A percentile compares a stretch with the other conserved stretches of the same genome.
Conservation (phyloP, 2,888 invertebrate species). For the Meiosimyza decipiens region DNA sequence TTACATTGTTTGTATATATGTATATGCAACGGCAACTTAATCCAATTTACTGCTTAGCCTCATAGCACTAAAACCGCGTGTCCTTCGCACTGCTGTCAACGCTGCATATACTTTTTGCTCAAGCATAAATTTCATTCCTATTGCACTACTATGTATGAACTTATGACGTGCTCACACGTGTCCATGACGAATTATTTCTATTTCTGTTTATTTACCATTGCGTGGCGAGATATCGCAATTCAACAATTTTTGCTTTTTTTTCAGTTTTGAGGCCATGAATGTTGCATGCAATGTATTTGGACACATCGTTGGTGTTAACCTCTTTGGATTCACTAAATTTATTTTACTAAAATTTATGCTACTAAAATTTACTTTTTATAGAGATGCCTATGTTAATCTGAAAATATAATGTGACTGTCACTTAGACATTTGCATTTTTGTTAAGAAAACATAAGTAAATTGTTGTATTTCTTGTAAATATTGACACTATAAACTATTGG, state of each 20-base stretch:
- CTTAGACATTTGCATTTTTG: too few relatives aligned
- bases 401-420: too few relatives aligned
- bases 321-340: too few relatives aligned
- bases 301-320: too few relatives aligned
- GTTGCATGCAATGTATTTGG: neutral
- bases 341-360: too few relatives aligned
- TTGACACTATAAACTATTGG: too few relatives aligned
- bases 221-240: too few relatives aligned
- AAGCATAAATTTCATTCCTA: neutral
- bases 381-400: too few relatives aligned
- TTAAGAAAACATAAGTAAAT: too few relatives aligned
- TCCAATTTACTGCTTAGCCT: constrained; percentile 20
- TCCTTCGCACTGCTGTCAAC: constrained; percentile 1
- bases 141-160: neutral
- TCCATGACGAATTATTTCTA: constrained; percentile 45
- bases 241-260: too few relatives aligned
- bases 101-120: neutral
- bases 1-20: neutral
- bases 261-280: constrained; percentile 6
- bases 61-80: constrained; percentile 14
- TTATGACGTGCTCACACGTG: constrained; percentile 42
- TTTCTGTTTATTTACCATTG: constrained; percentile 20
- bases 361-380: too few relatives aligned
- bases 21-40: constrained; percentile 21
- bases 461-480: too few relatives aligned